Percentiles rank a stretch among this genome's conserved stretches.
Conservation (phyloP, 2,797 vertebrate species). For the Pangasius krempfi region DNA sequence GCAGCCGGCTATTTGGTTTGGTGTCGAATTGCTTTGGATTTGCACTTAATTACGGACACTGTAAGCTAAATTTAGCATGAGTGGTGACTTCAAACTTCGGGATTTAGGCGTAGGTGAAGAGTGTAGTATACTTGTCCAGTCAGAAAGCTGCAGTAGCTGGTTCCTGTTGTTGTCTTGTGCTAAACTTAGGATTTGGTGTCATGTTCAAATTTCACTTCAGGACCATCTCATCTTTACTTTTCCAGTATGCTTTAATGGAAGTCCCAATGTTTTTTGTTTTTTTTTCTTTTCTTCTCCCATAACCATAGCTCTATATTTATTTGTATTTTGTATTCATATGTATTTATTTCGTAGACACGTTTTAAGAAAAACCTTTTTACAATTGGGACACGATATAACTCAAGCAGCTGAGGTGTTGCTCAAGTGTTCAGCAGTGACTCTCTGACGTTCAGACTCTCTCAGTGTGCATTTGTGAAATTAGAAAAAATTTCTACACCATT, state of each 20-base stretch:
- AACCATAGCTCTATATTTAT: too few species aligned
- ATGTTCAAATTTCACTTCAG: not conserved
- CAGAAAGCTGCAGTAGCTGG: not conserved
- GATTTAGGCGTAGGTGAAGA: conserved; percentile 17
- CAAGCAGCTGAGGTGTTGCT: conserved; percentile 1
- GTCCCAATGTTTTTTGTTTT: too few species aligned
- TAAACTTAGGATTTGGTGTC: not conserved
- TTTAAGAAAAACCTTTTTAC: not conserved
- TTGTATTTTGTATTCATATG: not conserved
- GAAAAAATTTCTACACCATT: too few species aligned
- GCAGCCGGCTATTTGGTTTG: not conserved
- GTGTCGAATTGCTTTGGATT: conserved; percentile 10
- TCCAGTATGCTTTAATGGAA: not conserved
- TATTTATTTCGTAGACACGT: not conserved
- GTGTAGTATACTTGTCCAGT: not conserved
- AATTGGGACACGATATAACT: not conserved
- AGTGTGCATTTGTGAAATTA: not conserved
- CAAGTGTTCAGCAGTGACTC: not conserved
- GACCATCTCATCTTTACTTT: not conserved
- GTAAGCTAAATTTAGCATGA: conserved; percentile 28
- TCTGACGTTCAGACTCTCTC: not conserved
- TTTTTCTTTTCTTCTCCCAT: too few species aligned
- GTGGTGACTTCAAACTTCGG: conserved; percentile 17
- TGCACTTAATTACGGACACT: conserved; percentile 35
- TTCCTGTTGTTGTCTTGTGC: not conserved